These are phyloP conservation scores for Ommatoiulus sabulosus DNA, from an alignment of 2,888 invertebrate species.

Conservation along the genomic window DNA sequence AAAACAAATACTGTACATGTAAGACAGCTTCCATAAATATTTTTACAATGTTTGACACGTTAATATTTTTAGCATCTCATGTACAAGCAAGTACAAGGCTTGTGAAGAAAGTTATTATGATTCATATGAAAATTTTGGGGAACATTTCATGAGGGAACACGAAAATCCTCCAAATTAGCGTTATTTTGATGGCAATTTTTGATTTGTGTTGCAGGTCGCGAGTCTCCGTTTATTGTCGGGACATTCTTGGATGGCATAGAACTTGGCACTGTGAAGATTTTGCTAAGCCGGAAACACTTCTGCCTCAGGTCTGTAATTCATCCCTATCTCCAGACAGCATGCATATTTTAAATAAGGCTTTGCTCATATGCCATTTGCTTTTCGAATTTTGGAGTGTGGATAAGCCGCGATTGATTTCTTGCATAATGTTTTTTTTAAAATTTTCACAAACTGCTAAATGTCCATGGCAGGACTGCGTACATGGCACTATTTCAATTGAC, in stretches of 20 bases:
- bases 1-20: no score
- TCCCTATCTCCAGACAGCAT: constrained; percentile 8
- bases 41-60: no score
- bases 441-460: no score
- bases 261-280: neutral
- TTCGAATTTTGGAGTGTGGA: neutral
- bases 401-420: neutral
- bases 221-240: neutral
- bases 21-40: no score
- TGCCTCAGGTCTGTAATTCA: constrained; percentile 18
- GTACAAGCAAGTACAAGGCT: no score
- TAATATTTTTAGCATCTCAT: no score
- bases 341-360: constrained; percentile 19
- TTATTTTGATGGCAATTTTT: neutral
- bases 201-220: neutral
- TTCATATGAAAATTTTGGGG: neutral
- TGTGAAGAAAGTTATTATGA: no score
- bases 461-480: no score
- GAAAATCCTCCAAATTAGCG: neutral
- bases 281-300: neutral
- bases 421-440: neutral
- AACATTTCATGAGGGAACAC: neutral
- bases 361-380: neutral
- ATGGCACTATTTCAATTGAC: neutral
- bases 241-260: neutral